phyloP scores from a whole-genome alignment of 2,888 invertebrate species.

The Dryobota labecula region DNA sequence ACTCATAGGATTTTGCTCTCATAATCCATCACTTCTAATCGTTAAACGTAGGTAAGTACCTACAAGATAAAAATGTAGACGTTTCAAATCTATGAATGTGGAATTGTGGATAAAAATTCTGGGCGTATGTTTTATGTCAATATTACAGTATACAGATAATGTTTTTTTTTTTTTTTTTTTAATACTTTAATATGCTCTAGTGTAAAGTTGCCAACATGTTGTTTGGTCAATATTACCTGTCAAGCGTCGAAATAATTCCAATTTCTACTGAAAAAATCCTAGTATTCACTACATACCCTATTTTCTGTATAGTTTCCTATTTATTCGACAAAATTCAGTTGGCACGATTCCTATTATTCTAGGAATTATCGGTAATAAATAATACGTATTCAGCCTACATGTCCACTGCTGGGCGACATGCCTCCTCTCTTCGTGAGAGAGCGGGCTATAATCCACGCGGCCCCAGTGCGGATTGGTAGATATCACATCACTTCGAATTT shows the following conservation, averaged over 20 bases:
- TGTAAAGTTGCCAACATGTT: too few relatives aligned
- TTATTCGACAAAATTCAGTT: neutral
- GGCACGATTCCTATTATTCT: neutral
- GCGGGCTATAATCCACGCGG: too few relatives aligned
- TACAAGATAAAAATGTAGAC: conserved; percentile 43
- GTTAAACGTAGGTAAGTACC: neutral
- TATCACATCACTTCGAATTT: too few relatives aligned
- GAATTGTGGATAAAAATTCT: conserved; percentile 23
- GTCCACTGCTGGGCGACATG: too few relatives aligned
- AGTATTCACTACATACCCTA: conserved; percentile 12
- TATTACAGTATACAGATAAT: conserved; percentile 63
- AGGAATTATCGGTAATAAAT: neutral
- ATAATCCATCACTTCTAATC: conserved; percentile 16
- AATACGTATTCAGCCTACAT: too few relatives aligned
- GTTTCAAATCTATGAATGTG: conserved; percentile 29
- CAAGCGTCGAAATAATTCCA: too few relatives aligned
- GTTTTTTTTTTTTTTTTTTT: too few relatives aligned
- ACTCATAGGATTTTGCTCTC: conserved; percentile 5
- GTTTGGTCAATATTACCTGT: too few relatives aligned
- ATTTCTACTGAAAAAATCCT: conserved; percentile 1
- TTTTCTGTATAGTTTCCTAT: conserved; percentile 11
- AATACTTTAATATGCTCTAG: too few relatives aligned
- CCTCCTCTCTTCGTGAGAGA: too few relatives aligned
- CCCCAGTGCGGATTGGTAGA: too few relatives aligned
- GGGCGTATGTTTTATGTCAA: conserved; percentile 59